These are phyloP conservation scores for Arctia plantaginis DNA, from an alignment of 2,888 invertebrate genomes.

Conservation along the genomic window DNA sequence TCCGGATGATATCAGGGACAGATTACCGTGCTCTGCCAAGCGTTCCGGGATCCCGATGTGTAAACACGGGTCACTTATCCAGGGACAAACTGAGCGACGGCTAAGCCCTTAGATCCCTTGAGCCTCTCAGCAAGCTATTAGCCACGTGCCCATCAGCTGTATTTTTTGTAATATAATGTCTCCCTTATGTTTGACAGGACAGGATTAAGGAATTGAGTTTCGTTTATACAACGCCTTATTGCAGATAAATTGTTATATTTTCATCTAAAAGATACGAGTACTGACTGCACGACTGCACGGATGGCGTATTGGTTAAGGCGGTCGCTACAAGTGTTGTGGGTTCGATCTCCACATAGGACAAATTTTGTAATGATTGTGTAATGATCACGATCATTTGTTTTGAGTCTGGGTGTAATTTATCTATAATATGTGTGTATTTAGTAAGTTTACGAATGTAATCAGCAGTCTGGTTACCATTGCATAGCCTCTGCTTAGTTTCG, in stretches of 20 bases:
- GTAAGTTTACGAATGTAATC: no score
- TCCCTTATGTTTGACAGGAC: background rate
- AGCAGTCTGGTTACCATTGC: no score
- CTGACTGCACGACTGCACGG: no score
- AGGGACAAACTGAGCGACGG: conserved; percentile 1
- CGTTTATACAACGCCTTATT: background rate
- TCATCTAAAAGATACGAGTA: no score
- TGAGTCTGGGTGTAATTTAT: no score
- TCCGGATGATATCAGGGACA: conserved; percentile 14
- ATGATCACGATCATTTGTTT: no score
- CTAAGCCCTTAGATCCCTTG: conserved; percentile 15
- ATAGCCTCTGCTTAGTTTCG: no score
- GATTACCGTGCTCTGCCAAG: conserved; percentile 9
- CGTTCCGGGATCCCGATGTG: conserved; percentile 8
- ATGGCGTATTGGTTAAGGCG: no score
- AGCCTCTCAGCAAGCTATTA: conserved; percentile 15
- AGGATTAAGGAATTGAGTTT: background rate
- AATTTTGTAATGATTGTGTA: no score
- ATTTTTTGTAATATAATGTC: conserved; percentile 8
- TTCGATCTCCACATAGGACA: no score
- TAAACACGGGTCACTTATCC: conserved; percentile 22
- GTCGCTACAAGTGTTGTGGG: no score
- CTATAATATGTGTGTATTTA: no score
- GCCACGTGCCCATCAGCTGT: conserved; percentile 5
- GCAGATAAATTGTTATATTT: background rate